A percentile compares a stretch with the other conserved stretches of the same genome.
Evolutionary conservation across 2,888 invertebrate species (phyloP).

Genomic region (Cotesia congregata): DNA sequence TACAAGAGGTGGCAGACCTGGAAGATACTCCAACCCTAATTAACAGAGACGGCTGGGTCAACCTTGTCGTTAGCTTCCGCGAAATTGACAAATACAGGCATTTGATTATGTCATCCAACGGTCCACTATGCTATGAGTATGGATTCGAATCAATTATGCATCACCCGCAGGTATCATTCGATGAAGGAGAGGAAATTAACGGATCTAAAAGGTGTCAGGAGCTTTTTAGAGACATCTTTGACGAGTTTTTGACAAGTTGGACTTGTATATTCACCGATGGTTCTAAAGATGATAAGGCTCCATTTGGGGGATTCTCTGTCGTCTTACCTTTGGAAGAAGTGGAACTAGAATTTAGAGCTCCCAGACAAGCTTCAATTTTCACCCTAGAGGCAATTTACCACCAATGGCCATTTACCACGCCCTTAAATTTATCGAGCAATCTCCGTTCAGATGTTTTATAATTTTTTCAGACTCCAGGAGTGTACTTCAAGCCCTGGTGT

Average conservation of each 20-base stretch:
- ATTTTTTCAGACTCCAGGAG: slow-evolving; percentile 26
- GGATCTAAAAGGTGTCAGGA: neutral
- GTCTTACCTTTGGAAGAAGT: neutral
- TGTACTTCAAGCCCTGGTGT: neutral
- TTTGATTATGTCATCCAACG: neutral
- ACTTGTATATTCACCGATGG: neutral
- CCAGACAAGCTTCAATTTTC: neutral
- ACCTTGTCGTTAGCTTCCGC: neutral
- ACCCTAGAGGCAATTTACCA: too few species aligned
- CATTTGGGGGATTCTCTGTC: neutral
- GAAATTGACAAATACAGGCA: neutral
- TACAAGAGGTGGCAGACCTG: too few species aligned
- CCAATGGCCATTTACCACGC: neutral
- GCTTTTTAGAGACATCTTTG: neutral
- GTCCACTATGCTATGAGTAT: neutral
- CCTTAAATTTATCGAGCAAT: neutral
- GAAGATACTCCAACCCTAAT: too few species aligned
- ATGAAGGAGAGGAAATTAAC: neutral
- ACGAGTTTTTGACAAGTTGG: neutral
- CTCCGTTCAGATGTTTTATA: neutral
- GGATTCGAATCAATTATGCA: neutral
- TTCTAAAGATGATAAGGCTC: neutral
- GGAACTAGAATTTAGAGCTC: neutral
- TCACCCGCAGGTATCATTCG: neutral
- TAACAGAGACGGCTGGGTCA: neutral